Evolutionary conservation across 2,113 vertebrate species (phyloP), one percentile per base, ranked within the genome.

Genomic region (Jaculus jaculus): DNA sequence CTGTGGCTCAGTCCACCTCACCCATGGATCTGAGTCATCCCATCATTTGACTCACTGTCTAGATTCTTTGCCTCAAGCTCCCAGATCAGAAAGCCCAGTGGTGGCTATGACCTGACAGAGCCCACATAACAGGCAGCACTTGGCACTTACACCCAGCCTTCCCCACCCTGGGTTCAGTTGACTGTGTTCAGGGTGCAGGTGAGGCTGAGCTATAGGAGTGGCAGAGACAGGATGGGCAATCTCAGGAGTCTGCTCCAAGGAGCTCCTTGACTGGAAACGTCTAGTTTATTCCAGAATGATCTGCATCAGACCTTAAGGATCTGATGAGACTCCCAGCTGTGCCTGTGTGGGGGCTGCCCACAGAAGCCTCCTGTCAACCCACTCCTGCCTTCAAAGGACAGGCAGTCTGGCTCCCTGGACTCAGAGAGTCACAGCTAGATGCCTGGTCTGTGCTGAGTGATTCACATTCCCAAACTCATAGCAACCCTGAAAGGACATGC

Each of bases 1-100:
- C 9, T 10, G 20, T 16, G 4, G 0, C 2, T 21, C 37, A 7
- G 3, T 18, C 26, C 4, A 16, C 17, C 2, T 24, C 9, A 2
- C 34, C 30, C 12, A 21, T 20, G 34, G 2, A 32, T 60, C 3
- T 20, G 13, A 32, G 26, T 26, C 23, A 32, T 23, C 37, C 34
- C 2, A 5, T 30, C 34, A 2, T 11, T 47, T 3, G 30, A 23
- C 65, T 69, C 30, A 4, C 3, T 5, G 1, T 26, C 32, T 21
- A 13, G 58, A n/a, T n/a, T 10, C 71, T 37, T 4, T 11, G 37
- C 13, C 39, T 18, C 7, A 47, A 61, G 30, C 37, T 32, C 51
- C 34, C 8, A 8, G 17, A n/a, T 23, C 7, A 5, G 24, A 78
- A 77, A 32, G 54, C 30, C 73, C 9, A 0, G 26, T 7, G 37